These are phyloP conservation scores for Riparia riparia DNA, from an alignment of 2,113 vertebrate species.

Conservation along the genomic window DNA sequence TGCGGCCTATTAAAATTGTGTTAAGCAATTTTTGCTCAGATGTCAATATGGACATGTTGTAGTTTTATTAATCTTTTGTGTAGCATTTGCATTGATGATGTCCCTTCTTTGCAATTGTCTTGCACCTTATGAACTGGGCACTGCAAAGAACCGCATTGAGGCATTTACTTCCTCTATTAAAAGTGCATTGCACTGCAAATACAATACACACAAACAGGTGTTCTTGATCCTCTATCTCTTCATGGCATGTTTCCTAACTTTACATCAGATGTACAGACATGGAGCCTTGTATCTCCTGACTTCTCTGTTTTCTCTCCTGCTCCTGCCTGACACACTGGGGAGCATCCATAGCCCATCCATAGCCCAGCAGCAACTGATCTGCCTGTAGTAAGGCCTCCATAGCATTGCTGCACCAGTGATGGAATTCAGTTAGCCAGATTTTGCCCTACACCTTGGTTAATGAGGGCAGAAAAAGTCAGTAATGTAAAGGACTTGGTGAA, in stretches of 20 bases:
- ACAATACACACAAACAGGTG: not conserved
- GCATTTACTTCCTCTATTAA: not conserved
- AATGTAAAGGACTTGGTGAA: not conserved
- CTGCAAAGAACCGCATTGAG: not conserved
- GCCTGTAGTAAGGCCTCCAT: not conserved
- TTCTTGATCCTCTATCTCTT: not conserved
- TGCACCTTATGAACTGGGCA: not conserved
- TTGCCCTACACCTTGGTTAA: not conserved
- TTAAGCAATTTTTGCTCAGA: not conserved
- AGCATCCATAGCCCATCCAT: rapidly evolving
- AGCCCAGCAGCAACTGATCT: not conserved
- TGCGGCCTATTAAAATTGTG: not conserved
- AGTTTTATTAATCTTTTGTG: not conserved
- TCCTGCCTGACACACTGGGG: rapidly evolving
- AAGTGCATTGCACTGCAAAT: not conserved
- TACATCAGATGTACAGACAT: not conserved
- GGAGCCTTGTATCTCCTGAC: not conserved
- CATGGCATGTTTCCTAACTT: rapidly evolving
- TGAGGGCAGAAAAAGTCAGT: not conserved
- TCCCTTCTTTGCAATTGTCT: not conserved
- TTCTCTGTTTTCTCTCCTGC: not conserved
- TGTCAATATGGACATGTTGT: not conserved
- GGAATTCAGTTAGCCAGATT: not conserved
- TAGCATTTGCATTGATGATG: not conserved
- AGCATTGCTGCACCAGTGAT: not conserved